Conservation (phyloP, 2,797 vertebrate genomes). For the Decapterus maruadsi region DNA sequence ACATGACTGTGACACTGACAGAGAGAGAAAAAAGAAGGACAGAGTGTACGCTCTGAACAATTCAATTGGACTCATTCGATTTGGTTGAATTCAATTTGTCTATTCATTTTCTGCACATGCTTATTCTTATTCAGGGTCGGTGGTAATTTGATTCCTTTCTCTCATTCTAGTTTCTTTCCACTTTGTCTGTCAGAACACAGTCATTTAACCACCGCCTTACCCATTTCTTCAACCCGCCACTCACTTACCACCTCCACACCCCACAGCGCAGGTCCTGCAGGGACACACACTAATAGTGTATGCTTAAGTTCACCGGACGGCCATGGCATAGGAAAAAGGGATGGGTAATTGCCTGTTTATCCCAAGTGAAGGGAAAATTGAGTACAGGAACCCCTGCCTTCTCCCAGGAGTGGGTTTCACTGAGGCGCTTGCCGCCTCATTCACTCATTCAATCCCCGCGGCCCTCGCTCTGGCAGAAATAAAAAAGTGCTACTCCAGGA, state of each 20-base stretch:
- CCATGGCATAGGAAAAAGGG: slow-evolving; percentile 93
- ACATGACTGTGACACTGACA: slow-evolving; percentile 93
- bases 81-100: slow-evolving; percentile 61
- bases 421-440: slow-evolving; percentile 76
- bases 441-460: slow-evolving; percentile 89
- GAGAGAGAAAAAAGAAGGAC: slow-evolving; percentile 56
- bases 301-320: slow-evolving; percentile 94
- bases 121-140: slow-evolving; percentile 60
- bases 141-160: slow-evolving; percentile 64
- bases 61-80: slow-evolving; percentile 70
- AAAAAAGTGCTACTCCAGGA: slow-evolving; percentile 78
- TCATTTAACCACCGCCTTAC: slow-evolving; percentile 72
- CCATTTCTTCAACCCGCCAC: slow-evolving; percentile 76
- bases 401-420: slow-evolving; percentile 81
- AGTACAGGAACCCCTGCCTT: slow-evolving; percentile 86
- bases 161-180: slow-evolving; percentile 55
- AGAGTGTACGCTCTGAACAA: slow-evolving; percentile 51
- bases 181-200: slow-evolving; percentile 72
- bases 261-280: slow-evolving; percentile 90
- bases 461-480: slow-evolving; percentile 76
- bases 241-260: slow-evolving; percentile 86
- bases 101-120: slow-evolving; percentile 51
- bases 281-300: slow-evolving; percentile 95
- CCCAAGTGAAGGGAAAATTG: slow-evolving; percentile 91
- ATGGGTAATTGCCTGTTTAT: slow-evolving; percentile 98